Conservation (phyloP, 2,888 invertebrate species). For the Drosophila helvetica region DNA sequence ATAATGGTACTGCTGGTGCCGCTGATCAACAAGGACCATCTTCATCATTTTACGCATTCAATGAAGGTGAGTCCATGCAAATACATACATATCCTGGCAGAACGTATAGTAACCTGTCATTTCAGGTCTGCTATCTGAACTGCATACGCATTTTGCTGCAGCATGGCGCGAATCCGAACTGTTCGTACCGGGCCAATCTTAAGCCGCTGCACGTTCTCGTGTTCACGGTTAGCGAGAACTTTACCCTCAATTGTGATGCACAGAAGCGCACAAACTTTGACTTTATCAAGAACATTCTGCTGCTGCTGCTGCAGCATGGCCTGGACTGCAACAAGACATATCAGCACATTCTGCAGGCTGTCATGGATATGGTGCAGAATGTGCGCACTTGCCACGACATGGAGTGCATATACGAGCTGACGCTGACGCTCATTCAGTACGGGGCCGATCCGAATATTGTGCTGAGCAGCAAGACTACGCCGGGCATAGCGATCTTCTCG, state of each 20-base stretch:
- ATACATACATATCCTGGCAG: not conserved
- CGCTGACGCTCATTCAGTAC: slow-evolving; percentile 89
- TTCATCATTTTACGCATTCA: slow-evolving; percentile 89
- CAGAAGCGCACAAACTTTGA: slow-evolving; percentile 88
- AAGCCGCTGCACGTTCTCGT: slow-evolving; percentile 89
- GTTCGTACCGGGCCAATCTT: slow-evolving; percentile 88
- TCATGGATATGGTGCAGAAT: slow-evolving; percentile 88
- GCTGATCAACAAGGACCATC: slow-evolving; percentile 89
- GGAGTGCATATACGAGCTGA: slow-evolving; percentile 88
- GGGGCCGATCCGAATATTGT: slow-evolving; percentile 90
- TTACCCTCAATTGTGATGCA: slow-evolving; percentile 87
- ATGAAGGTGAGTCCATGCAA: slow-evolving; percentile 86
- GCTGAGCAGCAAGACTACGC: slow-evolving; percentile 84
- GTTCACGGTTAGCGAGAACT: slow-evolving; percentile 89
- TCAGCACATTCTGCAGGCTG: slow-evolving; percentile 89
- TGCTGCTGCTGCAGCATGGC: slow-evolving; percentile 87
- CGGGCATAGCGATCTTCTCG: slow-evolving; percentile 83
- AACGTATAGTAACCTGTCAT: not conserved
- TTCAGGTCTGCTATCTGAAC: slow-evolving; percentile 88
- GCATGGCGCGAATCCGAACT: slow-evolving; percentile 90
- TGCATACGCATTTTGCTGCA: slow-evolving; percentile 88
- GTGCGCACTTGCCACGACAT: slow-evolving; percentile 88
- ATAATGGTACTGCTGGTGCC: slow-evolving; percentile 90
- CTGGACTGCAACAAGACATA: slow-evolving; percentile 88
- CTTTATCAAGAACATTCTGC: slow-evolving; percentile 88